Conservation (phyloP, 2,888 invertebrate genomes). For the Autographa gamma region DNA sequence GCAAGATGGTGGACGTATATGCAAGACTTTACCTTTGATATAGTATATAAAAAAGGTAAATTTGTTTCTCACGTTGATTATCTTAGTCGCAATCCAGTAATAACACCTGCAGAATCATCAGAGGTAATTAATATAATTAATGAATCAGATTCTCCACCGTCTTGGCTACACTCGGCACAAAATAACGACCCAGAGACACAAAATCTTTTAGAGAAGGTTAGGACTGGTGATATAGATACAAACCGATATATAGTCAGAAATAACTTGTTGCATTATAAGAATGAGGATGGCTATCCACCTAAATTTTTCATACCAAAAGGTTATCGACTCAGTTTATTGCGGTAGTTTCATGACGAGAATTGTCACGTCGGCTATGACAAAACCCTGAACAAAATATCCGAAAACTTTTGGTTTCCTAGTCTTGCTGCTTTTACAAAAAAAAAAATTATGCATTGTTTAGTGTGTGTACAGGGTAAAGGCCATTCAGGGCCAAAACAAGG, state of each 20-base stretch:
- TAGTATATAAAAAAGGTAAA: conserved; percentile 51
- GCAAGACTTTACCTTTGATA: conserved; percentile 54
- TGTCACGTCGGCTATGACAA: background rate
- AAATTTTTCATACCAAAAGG: background rate
- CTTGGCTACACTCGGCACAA: conserved; percentile 15
- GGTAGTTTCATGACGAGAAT: background rate
- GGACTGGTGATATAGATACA: background rate
- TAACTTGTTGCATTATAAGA: conserved; percentile 10
- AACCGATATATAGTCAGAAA: conserved; percentile 1
- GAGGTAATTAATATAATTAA: conserved; percentile 10
- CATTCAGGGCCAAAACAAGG: conserved; percentile 23
- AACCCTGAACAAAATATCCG: background rate
- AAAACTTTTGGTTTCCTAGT: background rate
- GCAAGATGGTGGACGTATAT: conserved; percentile 57
- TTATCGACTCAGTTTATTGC: background rate
- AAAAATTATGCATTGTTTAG: conserved; percentile 16
- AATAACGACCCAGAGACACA: conserved; percentile 10
- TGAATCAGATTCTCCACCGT: background rate
- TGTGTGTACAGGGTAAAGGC: conserved; percentile 9
- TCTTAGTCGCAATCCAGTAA: conserved; percentile 51
- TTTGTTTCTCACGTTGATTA: conserved; percentile 53
- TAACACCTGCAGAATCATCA: background rate
- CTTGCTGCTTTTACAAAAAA: background rate
- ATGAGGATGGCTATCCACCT: background rate
- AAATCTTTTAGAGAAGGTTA: background rate